phyloP scores from a whole-genome alignment of 2,888 invertebrate species.

The Pachycephus smyrnensis region DNA sequence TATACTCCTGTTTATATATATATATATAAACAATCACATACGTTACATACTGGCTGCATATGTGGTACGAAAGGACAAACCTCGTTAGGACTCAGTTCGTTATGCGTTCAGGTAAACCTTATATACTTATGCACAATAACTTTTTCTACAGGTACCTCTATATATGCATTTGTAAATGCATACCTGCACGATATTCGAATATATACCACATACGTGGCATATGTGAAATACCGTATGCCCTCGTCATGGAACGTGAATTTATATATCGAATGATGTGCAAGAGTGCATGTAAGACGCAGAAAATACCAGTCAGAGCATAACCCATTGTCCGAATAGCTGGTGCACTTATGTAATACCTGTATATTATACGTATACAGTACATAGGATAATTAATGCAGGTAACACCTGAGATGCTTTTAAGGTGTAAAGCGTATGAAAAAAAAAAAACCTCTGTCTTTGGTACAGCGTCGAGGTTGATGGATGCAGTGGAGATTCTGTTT shows the following conservation, averaged over 20 bases:
- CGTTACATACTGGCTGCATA: slow-evolving; percentile 19
- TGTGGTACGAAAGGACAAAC: slow-evolving; percentile 33
- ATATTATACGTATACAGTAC: no score
- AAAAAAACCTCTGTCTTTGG: no score
- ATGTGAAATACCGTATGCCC: slow-evolving; percentile 11
- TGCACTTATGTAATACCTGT: no score
- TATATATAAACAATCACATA: background rate
- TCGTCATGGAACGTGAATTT: slow-evolving; percentile 24
- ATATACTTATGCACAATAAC: background rate
- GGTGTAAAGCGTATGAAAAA: no score
- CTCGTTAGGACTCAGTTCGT: slow-evolving; percentile 39
- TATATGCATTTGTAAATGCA: background rate
- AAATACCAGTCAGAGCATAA: slow-evolving; percentile 45
- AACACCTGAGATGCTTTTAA: no score
- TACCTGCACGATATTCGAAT: no score
- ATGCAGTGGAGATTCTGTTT: no score
- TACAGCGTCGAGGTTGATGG: no score
- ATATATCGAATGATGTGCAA: slow-evolving; percentile 34
- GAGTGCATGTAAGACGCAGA: slow-evolving; percentile 31
- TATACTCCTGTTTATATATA: background rate
- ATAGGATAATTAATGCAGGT: no score
- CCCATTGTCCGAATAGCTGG: slow-evolving; percentile 36
- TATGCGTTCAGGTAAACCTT: slow-evolving; percentile 10
- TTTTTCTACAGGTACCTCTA: background rate
- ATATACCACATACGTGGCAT: no score